Conservation (phyloP, 2,113 vertebrate species). For the Heloderma charlesbogerti region DNA sequence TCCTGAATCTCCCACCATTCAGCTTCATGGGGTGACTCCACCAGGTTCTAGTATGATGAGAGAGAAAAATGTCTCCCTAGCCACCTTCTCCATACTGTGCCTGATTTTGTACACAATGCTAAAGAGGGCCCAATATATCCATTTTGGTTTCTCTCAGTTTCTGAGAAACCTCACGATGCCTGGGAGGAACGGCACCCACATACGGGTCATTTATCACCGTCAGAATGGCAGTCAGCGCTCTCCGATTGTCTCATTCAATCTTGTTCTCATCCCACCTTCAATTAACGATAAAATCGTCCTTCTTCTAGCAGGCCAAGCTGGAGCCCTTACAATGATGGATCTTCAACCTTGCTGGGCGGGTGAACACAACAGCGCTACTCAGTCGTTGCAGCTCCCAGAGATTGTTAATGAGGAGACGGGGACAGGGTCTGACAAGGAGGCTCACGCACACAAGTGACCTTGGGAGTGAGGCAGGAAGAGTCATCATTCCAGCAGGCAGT, state of each 20-base stretch:
- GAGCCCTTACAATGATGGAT: conserved; percentile 17
- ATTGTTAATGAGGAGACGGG: not conserved
- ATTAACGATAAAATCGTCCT: not conserved
- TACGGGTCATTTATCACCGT: not conserved
- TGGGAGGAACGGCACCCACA: not conserved
- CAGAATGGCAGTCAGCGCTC: not conserved
- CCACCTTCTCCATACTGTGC: too few species aligned
- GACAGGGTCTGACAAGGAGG: not conserved
- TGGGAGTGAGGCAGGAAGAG: not conserved
- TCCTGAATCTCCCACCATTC: too few species aligned
- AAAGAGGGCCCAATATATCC: too few species aligned
- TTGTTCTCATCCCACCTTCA: not conserved
- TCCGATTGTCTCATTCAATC: accelerated
- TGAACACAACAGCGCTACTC: not conserved
- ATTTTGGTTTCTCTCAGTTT: not conserved
- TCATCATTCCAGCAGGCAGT: too few species aligned
- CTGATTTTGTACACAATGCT: too few species aligned
- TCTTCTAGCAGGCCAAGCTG: conserved; percentile 12
- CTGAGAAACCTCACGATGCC: too few species aligned
- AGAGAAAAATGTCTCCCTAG: too few species aligned
- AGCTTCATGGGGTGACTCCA: too few species aligned
- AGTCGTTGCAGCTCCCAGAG: not conserved
- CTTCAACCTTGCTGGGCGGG: accelerated
- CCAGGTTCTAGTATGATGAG: too few species aligned
- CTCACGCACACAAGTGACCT: too few species aligned